phyloP scores from a whole-genome alignment of 2,888 invertebrate genomes.

The Lysandra coridon region DNA sequence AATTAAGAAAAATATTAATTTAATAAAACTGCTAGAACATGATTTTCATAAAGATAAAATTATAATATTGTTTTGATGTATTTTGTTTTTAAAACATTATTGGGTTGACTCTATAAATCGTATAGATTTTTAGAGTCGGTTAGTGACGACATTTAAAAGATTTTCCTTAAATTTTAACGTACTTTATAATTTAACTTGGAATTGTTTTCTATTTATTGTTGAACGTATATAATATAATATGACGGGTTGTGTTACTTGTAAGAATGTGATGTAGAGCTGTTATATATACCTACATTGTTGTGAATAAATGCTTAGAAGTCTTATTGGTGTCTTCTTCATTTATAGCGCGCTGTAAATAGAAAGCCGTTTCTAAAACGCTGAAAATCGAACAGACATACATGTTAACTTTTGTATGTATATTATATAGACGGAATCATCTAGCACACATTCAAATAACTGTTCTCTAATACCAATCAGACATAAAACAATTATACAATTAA shows the following conservation, averaged over 20 bases:
- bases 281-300: too few species aligned
- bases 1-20: background rate
- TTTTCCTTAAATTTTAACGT: background rate
- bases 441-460: constrained; percentile 5
- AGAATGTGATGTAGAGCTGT: too few species aligned
- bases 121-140: background rate
- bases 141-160: background rate
- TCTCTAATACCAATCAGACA: constrained; percentile 2
- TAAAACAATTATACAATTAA: constrained; percentile 30
- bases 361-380: background rate
- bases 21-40: background rate
- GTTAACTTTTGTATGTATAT: background rate
- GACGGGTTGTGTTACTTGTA: too few species aligned
- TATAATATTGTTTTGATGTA: background rate
- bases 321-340: too few species aligned
- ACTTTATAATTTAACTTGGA: background rate
- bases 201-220: background rate
- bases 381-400: background rate
- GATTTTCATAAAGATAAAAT: background rate
- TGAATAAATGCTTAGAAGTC: too few species aligned
- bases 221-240: too few species aligned
- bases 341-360: too few species aligned
- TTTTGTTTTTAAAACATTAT: background rate
- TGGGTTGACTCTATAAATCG: background rate
- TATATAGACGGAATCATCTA: background rate